Evolutionary conservation across 2,888 invertebrate species (phyloP).

Genomic region (Cenopis cana): DNA sequence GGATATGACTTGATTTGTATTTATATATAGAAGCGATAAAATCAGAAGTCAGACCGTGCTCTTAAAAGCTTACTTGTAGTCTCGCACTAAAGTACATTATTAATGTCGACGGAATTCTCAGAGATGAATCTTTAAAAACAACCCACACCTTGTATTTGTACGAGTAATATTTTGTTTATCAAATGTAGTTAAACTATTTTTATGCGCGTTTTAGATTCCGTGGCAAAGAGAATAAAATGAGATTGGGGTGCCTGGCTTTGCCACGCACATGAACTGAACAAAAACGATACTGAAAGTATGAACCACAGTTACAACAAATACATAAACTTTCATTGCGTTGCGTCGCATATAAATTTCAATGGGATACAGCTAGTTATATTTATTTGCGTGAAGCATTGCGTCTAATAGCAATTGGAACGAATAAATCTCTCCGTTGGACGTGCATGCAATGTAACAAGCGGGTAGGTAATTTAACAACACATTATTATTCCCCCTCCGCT

Average conservation of each 20-base stretch:
- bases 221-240: neutral
- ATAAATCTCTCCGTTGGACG: slow-evolving; percentile 41
- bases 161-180: too few species aligned
- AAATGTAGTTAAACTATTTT: too few species aligned
- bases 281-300: too few species aligned
- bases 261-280: neutral
- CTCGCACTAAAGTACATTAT: too few species aligned
- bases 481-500: slow-evolving; percentile 49
- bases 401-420: slow-evolving; percentile 44
- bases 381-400: slow-evolving; percentile 44
- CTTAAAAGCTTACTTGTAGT: too few species aligned
- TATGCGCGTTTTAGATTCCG: neutral
- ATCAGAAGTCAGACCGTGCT: neutral
- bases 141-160: too few species aligned
- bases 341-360: slow-evolving; percentile 38
- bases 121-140: too few species aligned
- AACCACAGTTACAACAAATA: slow-evolving; percentile 29
- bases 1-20: neutral
- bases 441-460: slow-evolving; percentile 46
- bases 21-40: neutral
- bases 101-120: too few species aligned
- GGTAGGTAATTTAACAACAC: slow-evolving; percentile 48
- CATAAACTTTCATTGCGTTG: slow-evolving; percentile 30
- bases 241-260: neutral
- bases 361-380: slow-evolving; percentile 36